phyloP scores from a whole-genome alignment of 2,888 invertebrate species.

The Norana najaformis region DNA sequence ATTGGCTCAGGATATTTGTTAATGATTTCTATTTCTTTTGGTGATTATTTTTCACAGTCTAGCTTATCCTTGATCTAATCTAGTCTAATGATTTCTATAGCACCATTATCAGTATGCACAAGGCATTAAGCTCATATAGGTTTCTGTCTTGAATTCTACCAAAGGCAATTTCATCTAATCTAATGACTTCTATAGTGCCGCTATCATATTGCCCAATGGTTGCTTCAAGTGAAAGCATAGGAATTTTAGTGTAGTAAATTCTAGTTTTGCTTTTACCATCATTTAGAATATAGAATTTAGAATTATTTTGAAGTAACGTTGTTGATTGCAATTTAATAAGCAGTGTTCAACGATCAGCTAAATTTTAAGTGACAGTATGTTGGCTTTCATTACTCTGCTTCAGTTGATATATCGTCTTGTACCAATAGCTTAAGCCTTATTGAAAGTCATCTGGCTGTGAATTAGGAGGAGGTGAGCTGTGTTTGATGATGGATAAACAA shows the following conservation, averaged over 20 bases:
- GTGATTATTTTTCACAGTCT: neutral
- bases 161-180: neutral
- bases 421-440: neutral
- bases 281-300: neutral
- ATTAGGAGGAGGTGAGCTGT: neutral
- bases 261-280: neutral
- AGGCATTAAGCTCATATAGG: neutral
- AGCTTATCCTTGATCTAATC: neutral
- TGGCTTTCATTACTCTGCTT: neutral
- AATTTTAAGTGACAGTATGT: neutral
- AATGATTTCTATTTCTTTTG: neutral
- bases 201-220: no score
- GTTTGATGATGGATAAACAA: neutral
- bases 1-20: neutral
- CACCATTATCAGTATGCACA: neutral
- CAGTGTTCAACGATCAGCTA: neutral
- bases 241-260: no score
- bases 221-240: no score
- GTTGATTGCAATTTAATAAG: neutral
- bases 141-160: neutral
- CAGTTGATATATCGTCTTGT: neutral
- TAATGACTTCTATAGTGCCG: no score
- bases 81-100: neutral
- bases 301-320: slow-evolving; percentile 13
- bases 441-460: no score